Base-by-base conservation (phyloP, 2,888 invertebrate species). In the Carterocephalus palaemon region DNA sequence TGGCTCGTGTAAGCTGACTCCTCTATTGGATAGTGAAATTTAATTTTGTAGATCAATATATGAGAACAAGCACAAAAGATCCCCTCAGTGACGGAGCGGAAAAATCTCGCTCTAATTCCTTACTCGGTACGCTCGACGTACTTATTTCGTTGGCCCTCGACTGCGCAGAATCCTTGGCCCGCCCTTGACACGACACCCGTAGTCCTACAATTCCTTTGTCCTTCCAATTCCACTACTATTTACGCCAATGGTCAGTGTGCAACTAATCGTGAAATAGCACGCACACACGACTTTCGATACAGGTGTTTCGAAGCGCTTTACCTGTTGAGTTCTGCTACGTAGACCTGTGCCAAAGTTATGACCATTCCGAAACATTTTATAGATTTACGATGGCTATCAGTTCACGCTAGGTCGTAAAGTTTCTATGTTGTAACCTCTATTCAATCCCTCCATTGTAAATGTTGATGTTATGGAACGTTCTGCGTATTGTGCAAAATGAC, bases 121-220 rank as follows among this genome's bases (percentile, higher is more conserved):
- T 56, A 54, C 52, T 57, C 60, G 54, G 56, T 55, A 37, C 50
- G 46, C 52, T 26, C 32, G 9, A 48, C 57, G 52, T 41, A 43
- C 22, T n/a, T n/a, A n/a, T n/a, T n/a, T n/a, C 32, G 53, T 54
- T 52, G 56, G 47, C 29, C 42, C 43, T 38, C 33, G 31, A 62
- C 61, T 83, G 85, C 85, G 85, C 84, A 84, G 83, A 84, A 79
- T 83, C 84, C 70, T 63, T 64, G 83, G 64, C 85, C 81, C 70
- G 75, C 62, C 85, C 85, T 86, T 85, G 85, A 83, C 85, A 60
- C 46, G 50, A 51, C 62, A 56, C 54, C 49, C 67, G 68, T n/a
- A n/a, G n/a, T n/a, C n/a, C n/a, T n/a, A n/a, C n/a, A 71, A 70
- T 60, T 77, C 73, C 76, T 80, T 76, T 76, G 75, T 82, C 76